Evolutionary conservation across 2,113 vertebrate genomes (phyloP), one percentile per base, ranked within the genome.

Genomic region (Cichladusa arquata): DNA sequence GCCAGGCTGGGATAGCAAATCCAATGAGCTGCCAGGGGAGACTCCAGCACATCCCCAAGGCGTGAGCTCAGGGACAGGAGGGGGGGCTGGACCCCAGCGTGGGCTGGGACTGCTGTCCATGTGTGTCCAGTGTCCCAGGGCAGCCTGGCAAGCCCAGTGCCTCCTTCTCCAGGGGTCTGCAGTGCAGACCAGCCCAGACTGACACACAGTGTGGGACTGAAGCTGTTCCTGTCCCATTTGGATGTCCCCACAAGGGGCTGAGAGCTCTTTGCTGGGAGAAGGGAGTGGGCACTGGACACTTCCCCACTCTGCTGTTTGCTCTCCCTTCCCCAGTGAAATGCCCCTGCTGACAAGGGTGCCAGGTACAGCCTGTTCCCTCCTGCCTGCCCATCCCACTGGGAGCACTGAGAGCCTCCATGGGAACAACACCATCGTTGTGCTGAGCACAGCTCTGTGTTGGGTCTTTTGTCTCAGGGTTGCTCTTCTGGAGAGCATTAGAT

Each of bases 251-350:
- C 28, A 22, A 26, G 56, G 38, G 19, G 11, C 2, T 54, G n/a
- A 25, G 51, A 61, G 40, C 13, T 50, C 67, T 70, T 66, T 48
- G 15, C 45, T 26, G 54, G 53, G 48, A 94, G 26, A 54, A 76
- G 23, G 36, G 29, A 67, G 22, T 7, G 0, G 19, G 19, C 10
- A 33, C 10, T 17, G 0, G 0, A 10, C 2, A 0, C 33, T 47
- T 50, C 48, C 88, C 67, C 16, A 0, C 47, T 20, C 23, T 0
- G 7, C 58, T n/a, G 5, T 8, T 16, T 47, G 51, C 53, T 1
- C 29, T 28, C 5, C 25, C 2, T 71, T 83, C 64, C 66, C 76
- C 25, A 5, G 2, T 0, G 14, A 10, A 50, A 28, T 14, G 38
- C 38, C 10, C 5, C 6, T 9, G 24, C 56, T 72, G 40, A 25